Conservation (phyloP, 2,888 invertebrate genomes). For the Xanthia icteritia region DNA sequence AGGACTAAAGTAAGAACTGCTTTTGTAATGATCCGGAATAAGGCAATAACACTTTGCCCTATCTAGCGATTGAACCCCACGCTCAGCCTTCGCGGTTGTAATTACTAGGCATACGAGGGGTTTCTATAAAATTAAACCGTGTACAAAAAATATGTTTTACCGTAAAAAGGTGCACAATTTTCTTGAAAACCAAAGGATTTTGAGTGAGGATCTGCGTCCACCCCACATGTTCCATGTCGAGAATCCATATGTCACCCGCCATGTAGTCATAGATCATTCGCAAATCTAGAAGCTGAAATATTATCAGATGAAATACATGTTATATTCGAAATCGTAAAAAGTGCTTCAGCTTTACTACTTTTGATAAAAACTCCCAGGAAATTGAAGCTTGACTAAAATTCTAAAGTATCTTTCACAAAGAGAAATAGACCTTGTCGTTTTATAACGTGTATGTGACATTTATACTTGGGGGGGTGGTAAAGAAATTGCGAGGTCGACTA, state of each 20-base stretch:
- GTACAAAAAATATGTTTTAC: conserved; percentile 13
- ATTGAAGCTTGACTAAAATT: neutral
- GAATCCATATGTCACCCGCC: conserved; percentile 44
- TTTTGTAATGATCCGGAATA: neutral
- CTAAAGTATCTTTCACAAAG: neutral
- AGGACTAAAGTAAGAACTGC: neutral
- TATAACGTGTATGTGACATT: neutral
- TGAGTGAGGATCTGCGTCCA: conserved; percentile 24
- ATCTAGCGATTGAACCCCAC: neutral
- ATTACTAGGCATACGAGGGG: no score
- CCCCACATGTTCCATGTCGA: conserved; percentile 21
- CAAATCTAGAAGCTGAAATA: conserved; percentile 34
- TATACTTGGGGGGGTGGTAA: neutral
- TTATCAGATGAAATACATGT: neutral
- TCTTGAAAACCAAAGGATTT: conserved; percentile 35
- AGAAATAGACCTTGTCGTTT: neutral
- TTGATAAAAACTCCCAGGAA: neutral
- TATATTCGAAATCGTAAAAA: neutral
- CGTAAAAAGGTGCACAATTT: conserved; percentile 19
- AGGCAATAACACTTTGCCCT: neutral
- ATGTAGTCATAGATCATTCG: conserved; percentile 43
- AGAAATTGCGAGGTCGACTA: neutral
- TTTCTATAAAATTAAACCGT: neutral
- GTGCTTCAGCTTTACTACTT: neutral
- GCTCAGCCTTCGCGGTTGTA: neutral